Evolutionary conservation across 2,888 invertebrate species (phyloP), one percentile per base, ranked within the genome.

Genomic region (Boloria selene): DNA sequence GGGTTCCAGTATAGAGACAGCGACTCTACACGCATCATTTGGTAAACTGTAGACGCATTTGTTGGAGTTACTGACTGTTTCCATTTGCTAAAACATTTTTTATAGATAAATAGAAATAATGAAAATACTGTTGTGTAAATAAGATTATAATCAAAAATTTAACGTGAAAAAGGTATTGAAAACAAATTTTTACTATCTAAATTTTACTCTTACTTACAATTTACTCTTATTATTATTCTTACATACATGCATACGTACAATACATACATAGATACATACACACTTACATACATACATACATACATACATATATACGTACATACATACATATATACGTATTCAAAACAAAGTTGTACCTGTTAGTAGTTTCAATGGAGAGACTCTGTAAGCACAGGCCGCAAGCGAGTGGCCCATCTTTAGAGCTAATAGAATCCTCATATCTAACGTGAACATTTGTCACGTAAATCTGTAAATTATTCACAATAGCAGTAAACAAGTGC

Each of bases 1-100:
- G 95, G 94, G 84, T 97, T 96, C 95, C 96, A 95, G 83, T 97
- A 97, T 0, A 95, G 81, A 0, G 96, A 96, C 16, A 97, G 88
- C 0, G 96, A 96, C 76, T 96, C 96, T 51, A 96, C 89, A 73
- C 96, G 94, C 79, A 96, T 92, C 80, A 97, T 90, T 87, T 97
- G 96, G 82, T 96, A 96, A 14, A 95, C 95, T 77, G 90, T 89
- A 0, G 86, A 82, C 0, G 94, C 93, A 70, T 93, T 93, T 22
- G 93, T 88, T 44, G 94, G 93, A 0, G 94, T 93, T 62, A 94
- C 93, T 22, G 93, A 93, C 6, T 94, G 95, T 83, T 95, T 96
- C 97, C 97, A 97, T 93, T 96, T 96, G 83, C 94, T 96, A 74
- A 2, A 85, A 69, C 16, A n/a, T 1, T 38, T 16, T 14, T 42